Evolutionary conservation across 1,140 invertebrate genomes (phyloP).

Genomic region (Orussus abietinus): DNA sequence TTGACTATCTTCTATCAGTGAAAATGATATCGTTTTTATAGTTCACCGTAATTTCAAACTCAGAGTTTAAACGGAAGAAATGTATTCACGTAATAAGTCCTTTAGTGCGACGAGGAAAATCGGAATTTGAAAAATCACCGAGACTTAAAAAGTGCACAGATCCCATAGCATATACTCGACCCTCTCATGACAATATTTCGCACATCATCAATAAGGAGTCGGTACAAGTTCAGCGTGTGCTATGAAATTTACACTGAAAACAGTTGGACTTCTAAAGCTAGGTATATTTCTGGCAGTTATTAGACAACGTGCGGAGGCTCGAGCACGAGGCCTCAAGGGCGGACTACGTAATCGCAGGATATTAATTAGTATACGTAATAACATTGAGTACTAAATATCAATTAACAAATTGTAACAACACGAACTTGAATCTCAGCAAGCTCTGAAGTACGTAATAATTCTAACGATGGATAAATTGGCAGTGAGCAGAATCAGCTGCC

Average conservation of each 20-base stretch:
- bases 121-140: too few species aligned
- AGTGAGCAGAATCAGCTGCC: conserved; percentile 37
- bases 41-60: too few species aligned
- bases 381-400: conserved; percentile 11
- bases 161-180: too few species aligned
- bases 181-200: too few species aligned
- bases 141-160: too few species aligned
- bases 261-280: conserved; percentile 14
- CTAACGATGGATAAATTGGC: conserved; percentile 39
- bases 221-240: neutral
- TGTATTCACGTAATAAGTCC: too few species aligned
- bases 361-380: conserved; percentile 18
- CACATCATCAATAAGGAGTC: too few species aligned
- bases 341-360: conserved; percentile 12
- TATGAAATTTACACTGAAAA: neutral
- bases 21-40: too few species aligned
- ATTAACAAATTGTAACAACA: conserved; percentile 21
- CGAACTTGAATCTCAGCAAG: conserved; percentile 22
- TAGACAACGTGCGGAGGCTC: conserved; percentile 15
- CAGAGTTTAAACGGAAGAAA: too few species aligned
- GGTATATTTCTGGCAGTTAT: conserved; percentile 26
- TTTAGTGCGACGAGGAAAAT: too few species aligned
- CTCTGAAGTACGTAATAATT: conserved; percentile 19
- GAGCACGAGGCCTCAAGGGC: conserved; percentile 11
- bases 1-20: too few species aligned